Conservation (phyloP, 2,113 vertebrate species). For the Pomatostomus ruficeps region DNA sequence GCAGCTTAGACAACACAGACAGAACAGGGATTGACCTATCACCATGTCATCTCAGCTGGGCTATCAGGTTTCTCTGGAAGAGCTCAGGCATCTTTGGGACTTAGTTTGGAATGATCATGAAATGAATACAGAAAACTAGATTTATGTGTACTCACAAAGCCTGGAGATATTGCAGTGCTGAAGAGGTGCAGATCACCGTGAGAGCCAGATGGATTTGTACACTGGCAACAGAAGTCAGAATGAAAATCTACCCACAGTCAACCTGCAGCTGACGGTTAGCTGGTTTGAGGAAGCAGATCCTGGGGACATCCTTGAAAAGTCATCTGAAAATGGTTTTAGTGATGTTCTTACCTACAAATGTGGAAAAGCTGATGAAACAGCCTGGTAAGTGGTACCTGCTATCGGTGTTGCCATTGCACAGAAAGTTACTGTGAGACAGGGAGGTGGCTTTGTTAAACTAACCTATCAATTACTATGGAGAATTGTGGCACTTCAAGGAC, state of each 20-base stretch:
- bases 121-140: neutral
- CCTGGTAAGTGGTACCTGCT: neutral
- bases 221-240: neutral
- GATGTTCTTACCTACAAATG: neutral
- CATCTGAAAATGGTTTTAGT: neutral
- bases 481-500: neutral
- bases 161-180: neutral
- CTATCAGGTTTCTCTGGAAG: neutral
- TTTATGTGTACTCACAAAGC: neutral
- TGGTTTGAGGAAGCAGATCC: neutral
- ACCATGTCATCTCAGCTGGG: neutral
- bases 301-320: neutral
- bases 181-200: accelerated
- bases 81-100: neutral
- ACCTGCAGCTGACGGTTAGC: neutral
- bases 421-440: neutral
- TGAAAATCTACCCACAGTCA: neutral
- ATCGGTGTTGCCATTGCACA: neutral
- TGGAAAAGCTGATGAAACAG: neutral
- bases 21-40: neutral
- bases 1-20: neutral
- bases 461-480: neutral
- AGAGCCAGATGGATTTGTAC: neutral
- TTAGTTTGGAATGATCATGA: neutral
- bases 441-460: neutral